Percentiles rank a stretch among this genome's conserved stretches.
Conservation (phyloP, 2,113 vertebrate species). For the Tragelaphus buxtoni region DNA sequence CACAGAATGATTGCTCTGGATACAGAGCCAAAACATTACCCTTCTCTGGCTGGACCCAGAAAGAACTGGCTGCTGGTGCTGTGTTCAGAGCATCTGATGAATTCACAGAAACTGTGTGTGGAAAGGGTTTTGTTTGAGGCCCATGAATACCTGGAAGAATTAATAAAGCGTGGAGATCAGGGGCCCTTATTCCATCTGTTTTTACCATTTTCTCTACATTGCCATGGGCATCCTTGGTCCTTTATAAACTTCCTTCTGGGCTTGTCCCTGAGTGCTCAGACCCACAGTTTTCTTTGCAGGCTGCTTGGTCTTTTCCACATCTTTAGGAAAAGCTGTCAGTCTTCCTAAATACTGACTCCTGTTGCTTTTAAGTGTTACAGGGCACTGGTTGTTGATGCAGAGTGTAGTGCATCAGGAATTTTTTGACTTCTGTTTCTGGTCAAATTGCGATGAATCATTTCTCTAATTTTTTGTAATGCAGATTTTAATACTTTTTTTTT, state of each 20-base stretch:
- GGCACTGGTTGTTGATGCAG: background rate
- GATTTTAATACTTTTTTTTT: background rate
- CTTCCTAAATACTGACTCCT: slow-evolving; percentile 22
- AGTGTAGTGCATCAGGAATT: background rate
- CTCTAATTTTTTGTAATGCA: slow-evolving; percentile 28
- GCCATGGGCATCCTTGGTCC: background rate
- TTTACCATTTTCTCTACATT: background rate
- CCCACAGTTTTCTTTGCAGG: background rate
- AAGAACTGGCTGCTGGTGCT: background rate
- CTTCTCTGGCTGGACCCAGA: background rate
- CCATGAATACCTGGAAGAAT: background rate
- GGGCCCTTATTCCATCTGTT: background rate
- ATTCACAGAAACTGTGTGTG: background rate
- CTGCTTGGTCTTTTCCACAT: slow-evolving; percentile 20
- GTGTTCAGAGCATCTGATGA: background rate
- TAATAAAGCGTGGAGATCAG: background rate
- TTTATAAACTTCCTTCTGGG: background rate
- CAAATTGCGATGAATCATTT: background rate
- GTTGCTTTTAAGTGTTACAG: slow-evolving; percentile 38
- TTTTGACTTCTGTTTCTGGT: slow-evolving; percentile 43
- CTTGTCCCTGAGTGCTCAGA: background rate
- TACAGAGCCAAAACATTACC: background rate
- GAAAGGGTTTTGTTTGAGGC: background rate
- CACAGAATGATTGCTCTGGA: background rate
- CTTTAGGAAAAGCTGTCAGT: slow-evolving; percentile 24